Conservation (phyloP, 2,113 vertebrate species). For the Notiomystis cincta region DNA sequence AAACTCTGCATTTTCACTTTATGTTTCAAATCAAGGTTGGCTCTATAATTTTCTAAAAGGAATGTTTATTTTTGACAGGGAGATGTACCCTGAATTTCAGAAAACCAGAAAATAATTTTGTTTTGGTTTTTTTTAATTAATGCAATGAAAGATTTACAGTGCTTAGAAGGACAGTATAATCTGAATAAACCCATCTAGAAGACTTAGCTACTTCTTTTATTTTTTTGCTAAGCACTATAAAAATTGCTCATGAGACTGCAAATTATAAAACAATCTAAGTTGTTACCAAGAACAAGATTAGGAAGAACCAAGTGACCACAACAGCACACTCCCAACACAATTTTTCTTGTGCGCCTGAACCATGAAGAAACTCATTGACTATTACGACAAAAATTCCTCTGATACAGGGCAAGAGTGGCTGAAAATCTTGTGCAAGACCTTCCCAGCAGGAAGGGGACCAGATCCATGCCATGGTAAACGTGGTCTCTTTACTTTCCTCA, state of each 20-base stretch:
- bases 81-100: background rate
- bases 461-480: background rate
- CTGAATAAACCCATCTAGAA: background rate
- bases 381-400: background rate
- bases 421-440: background rate
- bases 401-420: background rate
- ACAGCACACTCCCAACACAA: background rate
- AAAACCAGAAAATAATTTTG: background rate
- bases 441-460: background rate
- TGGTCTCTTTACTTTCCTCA: fast-evolving
- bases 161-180: background rate
- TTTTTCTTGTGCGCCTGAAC: background rate
- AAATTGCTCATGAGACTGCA: background rate
- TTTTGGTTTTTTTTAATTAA: background rate
- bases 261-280: background rate
- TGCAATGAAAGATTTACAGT: background rate
- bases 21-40: background rate
- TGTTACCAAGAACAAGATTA: background rate
- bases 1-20: background rate
- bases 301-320: background rate
- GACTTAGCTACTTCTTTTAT: background rate
- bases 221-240: background rate
- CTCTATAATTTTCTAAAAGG: background rate
- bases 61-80: background rate
- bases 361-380: background rate